These are phyloP conservation scores for Sinhomidia bicolor DNA, from an alignment of 2,888 invertebrate genomes.

Conservation along the genomic window DNA sequence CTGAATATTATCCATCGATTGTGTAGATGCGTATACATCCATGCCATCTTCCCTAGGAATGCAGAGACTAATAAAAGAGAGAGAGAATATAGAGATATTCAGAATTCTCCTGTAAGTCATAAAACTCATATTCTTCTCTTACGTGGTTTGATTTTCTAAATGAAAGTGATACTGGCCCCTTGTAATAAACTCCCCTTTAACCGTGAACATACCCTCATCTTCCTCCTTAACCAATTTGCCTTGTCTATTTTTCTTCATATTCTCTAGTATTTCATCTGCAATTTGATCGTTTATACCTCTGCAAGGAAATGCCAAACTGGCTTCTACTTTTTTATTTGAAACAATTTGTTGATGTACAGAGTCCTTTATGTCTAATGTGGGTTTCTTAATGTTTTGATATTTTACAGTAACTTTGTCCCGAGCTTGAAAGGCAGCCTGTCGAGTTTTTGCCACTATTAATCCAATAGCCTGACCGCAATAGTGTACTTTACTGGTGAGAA, in stretches of 20 bases:
- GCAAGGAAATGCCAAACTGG: slow-evolving; percentile 41
- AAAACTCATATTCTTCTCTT: no score
- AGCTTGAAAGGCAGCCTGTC: slow-evolving; percentile 81
- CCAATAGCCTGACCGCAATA: slow-evolving; percentile 82
- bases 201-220: neutral
- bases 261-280: neutral
- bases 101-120: no score
- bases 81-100: no score
- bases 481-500: slow-evolving; percentile 81
- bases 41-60: slow-evolving; percentile 89
- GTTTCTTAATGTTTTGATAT: slow-evolving; percentile 80
- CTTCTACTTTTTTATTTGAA: neutral
- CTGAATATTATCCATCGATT: slow-evolving; percentile 86
- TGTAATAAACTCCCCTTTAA: slow-evolving; percentile 53
- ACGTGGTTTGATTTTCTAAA: slow-evolving; percentile 90
- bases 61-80: no score
- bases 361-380: slow-evolving; percentile 79
- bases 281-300: neutral
- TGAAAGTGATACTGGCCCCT: slow-evolving; percentile 57
- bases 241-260: neutral
- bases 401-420: slow-evolving; percentile 81
- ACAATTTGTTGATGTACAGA: neutral
- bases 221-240: neutral
- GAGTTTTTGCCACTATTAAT: slow-evolving; percentile 81
- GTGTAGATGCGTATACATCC: slow-evolving; percentile 88